Conservation (phyloP, 2,797 vertebrate species). For the Sebastes steindachneri region DNA sequence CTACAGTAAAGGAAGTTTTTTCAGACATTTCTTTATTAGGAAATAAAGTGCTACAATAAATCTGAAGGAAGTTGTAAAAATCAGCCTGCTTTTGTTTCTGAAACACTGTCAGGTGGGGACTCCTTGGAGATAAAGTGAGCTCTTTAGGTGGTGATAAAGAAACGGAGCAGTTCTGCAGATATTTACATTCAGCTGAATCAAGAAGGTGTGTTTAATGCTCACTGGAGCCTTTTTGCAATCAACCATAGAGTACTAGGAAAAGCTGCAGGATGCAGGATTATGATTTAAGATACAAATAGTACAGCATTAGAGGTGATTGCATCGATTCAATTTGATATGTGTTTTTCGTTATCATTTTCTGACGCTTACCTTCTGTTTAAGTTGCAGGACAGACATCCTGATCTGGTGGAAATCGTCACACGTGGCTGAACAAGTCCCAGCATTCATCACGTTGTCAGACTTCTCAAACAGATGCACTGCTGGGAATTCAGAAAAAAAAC, state of each 20-base stretch:
- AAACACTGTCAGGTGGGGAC: slow-evolving; percentile 30
- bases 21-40: slow-evolving; percentile 39
- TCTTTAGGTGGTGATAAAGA: slow-evolving; percentile 22
- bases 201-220: background rate
- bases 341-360: background rate
- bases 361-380: slow-evolving; percentile 92
- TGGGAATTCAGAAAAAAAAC: slow-evolving; percentile 33
- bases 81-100: slow-evolving; percentile 27
- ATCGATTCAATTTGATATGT: background rate
- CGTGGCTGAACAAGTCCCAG: slow-evolving; percentile 89
- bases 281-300: background rate
- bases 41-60: slow-evolving; percentile 50
- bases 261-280: background rate
- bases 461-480: slow-evolving; percentile 88
- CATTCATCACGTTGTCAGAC: slow-evolving; percentile 88
- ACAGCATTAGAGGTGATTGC: background rate
- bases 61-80: slow-evolving; percentile 37
- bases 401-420: slow-evolving; percentile 97
- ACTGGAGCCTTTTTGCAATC: background rate
- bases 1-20: slow-evolving; percentile 25
- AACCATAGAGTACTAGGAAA: background rate
- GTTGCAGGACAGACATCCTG: slow-evolving; percentile 92
- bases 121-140: background rate
- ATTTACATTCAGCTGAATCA: slow-evolving; percentile 17
- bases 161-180: slow-evolving; percentile 3